Conservation (phyloP, 2,113 vertebrate species). For the Rhinogobius similis region DNA sequence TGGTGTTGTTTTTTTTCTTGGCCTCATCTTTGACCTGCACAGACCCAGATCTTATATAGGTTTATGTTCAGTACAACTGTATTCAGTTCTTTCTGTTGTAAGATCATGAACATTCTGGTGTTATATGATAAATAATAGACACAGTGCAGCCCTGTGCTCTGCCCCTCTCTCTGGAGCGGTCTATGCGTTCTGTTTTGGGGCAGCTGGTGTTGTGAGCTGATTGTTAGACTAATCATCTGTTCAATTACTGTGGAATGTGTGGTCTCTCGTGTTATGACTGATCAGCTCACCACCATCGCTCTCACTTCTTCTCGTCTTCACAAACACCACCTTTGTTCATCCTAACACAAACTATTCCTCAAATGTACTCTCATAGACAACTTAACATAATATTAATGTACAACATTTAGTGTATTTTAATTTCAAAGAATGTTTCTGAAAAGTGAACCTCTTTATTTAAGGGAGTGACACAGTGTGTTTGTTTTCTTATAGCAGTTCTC, state of each 20-base stretch:
- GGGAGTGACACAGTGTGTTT: not conserved
- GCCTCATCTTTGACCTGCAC: too few relatives aligned
- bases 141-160: not conserved
- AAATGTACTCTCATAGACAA: not conserved
- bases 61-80: not conserved
- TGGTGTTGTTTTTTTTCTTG: too few relatives aligned
- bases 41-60: too few relatives aligned
- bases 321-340: not conserved
- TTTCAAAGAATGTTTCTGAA: not conserved
- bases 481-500: not conserved
- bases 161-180: conserved; percentile 34
- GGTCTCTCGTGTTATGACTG: conserved; percentile 78
- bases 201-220: conserved; percentile 80
- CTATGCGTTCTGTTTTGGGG: conserved; percentile 78
- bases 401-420: too few relatives aligned
- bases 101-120: not conserved
- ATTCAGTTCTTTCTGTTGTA: not conserved
- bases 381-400: not conserved
- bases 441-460: not conserved
- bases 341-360: not conserved
- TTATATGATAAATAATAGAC: not conserved
- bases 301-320: not conserved
- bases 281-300: conserved; percentile 54
- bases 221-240: conserved; percentile 81
- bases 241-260: conserved; percentile 86